Percentiles rank a stretch among this genome's conserved stretches.
Conservation (phyloP, 2,113 vertebrate species). For the Psilopsiagon aurifrons region DNA sequence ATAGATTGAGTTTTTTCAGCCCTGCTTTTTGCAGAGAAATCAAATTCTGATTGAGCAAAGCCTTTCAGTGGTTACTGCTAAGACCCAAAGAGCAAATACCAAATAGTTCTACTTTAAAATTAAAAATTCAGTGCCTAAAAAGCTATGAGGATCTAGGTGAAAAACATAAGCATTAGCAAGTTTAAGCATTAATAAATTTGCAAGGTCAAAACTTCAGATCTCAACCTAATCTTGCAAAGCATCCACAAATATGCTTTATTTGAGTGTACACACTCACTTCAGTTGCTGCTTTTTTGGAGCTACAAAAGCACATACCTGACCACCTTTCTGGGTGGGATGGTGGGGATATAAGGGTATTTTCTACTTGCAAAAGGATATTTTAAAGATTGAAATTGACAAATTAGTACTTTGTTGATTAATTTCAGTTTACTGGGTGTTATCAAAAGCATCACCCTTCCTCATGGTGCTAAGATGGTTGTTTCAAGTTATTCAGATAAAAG, state of each 20-base stretch:
- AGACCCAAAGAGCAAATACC: background rate
- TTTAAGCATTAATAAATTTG: background rate
- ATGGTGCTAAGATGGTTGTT: constrained; percentile 28
- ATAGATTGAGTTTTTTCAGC: background rate
- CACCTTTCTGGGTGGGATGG: background rate
- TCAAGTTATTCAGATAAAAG: background rate
- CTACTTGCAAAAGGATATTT: background rate
- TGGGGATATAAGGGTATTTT: background rate
- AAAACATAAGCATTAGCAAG: background rate
- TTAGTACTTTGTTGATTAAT: background rate
- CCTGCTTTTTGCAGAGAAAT: background rate
- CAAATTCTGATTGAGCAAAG: background rate
- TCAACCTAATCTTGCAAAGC: background rate
- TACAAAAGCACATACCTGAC: background rate
- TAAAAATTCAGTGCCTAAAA: background rate
- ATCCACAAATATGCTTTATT: background rate
- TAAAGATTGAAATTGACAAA: background rate
- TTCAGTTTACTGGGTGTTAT: constrained; percentile 32
- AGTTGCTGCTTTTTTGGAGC: background rate
- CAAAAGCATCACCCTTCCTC: background rate
- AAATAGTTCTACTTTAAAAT: background rate
- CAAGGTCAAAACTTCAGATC: background rate
- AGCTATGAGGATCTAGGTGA: background rate
- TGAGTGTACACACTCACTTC: background rate
- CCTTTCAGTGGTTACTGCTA: background rate